A percentile compares a stretch with the other conserved stretches of the same genome.
phyloP scores from a whole-genome alignment of 1,140 invertebrate genomes.

The Phthorimaea operculella region DNA sequence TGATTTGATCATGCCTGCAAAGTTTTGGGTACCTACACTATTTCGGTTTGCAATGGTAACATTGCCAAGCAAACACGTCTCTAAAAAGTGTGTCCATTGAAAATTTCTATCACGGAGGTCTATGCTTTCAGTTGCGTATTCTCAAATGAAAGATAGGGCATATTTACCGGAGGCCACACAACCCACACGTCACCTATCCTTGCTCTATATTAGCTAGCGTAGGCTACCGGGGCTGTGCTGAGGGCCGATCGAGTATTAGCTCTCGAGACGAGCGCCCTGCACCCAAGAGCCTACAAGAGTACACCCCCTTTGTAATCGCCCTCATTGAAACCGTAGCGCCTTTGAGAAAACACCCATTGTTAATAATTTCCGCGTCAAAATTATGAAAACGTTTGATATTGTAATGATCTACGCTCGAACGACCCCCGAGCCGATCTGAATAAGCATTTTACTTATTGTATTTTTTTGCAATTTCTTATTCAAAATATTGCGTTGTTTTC shows the following conservation, averaged over 20 bases:
- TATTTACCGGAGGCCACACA: no score
- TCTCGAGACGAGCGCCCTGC: conserved; percentile 44
- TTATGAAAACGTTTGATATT: conserved; percentile 24
- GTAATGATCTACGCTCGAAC: conserved; percentile 12
- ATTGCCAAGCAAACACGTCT: no score
- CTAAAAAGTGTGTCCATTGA: no score
- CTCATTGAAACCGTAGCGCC: conserved; percentile 18
- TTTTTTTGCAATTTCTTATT: neutral
- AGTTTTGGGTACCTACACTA: no score
- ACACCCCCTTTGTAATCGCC: conserved; percentile 41
- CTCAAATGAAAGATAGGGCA: no score
- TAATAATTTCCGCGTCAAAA: conserved; percentile 22
- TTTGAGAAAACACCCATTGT: conserved; percentile 22
- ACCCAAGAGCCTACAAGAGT: conserved; percentile 28
- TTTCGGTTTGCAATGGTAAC: no score
- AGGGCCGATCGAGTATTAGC: conserved; percentile 41
- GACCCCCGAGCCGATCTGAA: conserved; percentile 1
- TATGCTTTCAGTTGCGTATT: no score
- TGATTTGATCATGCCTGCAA: no score
- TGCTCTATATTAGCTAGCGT: neutral
- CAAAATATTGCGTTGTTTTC: neutral
- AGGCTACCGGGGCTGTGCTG: conserved; percentile 6
- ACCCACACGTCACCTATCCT: neutral
- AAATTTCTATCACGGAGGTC: no score
- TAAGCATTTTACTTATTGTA: neutral